Base-by-base conservation (phyloP, 2,888 invertebrate species). In the Diogma glabrata region DNA sequence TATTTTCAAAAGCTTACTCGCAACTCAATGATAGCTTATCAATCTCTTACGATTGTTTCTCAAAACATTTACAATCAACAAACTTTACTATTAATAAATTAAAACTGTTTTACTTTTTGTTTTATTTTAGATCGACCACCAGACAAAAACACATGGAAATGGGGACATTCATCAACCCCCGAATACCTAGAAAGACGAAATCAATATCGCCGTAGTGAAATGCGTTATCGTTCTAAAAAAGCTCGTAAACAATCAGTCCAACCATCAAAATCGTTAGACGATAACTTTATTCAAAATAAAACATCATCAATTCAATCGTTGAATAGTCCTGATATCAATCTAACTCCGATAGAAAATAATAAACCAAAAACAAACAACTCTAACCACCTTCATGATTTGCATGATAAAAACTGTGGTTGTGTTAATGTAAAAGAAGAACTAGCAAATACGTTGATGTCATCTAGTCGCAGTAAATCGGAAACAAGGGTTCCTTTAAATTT, bases 161-260 rank as follows among this genome's bases (percentile, higher is more conserved):
- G 70, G 70, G 62, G 64, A 81, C 84, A 56, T 70, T 64, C 66
- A 12, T 85, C 87, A 22, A 90, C 91, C 0, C 93, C 93, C 0
- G 91, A 92, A 59, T 94, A 94, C 67, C 73, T 93, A 53, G 92
- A 94, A 64, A 82, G 87, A 57, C 75, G 92, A 23, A 87, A 88
- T 64, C 74, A 83, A 50, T 84, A 84, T 59, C 73, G 81, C 47
- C 82, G 83, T 49, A 75, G 83, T 52, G 70, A 70, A 54, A 66
- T 70, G 30, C 67, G 70, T 3, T 67, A 64, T 55, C 64, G 69
- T 1, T 66, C 69, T 9, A 70, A 70, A 57, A 64, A 64, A 51
- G 68, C 69, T 52, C 64, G 69, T 8, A 69, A 70, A 57, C 67
- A 48, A 14, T 9, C 23, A 43, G 22, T 43, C 7, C 43, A 43